Percentiles rank a stretch among this genome's conserved stretches.
These are phyloP conservation scores for Forbesichthys papilliferus DNA, from an alignment of 2,113 vertebrate genomes.

Conservation along the genomic window DNA sequence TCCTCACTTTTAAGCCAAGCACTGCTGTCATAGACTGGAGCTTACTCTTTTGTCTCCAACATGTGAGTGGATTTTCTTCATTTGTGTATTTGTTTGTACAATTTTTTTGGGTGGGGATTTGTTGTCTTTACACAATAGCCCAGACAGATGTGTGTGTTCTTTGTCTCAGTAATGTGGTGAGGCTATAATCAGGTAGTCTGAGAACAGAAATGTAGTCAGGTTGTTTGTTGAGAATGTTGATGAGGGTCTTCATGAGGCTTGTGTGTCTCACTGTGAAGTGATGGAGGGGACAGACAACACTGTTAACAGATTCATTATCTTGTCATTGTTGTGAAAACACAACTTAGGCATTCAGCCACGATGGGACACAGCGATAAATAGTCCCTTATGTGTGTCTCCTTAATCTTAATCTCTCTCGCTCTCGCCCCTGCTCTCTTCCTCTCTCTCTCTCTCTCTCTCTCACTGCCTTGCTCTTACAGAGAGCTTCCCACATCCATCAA, in stretches of 20 bases:
- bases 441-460: slow-evolving; percentile 38
- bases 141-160: background rate
- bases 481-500: slow-evolving; percentile 67
- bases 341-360: slow-evolving; percentile 41
- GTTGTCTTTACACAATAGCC: background rate
- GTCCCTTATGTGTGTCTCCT: slow-evolving; percentile 72
- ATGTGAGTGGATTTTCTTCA: slow-evolving; percentile 57
- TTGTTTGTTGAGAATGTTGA: slow-evolving; percentile 32
- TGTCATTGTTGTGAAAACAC: slow-evolving; percentile 53
- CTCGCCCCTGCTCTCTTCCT: slow-evolving; percentile 19
- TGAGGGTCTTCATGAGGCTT: slow-evolving; percentile 40
- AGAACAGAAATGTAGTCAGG: slow-evolving; percentile 47
- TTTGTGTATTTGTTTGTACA: slow-evolving; percentile 16
- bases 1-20: slow-evolving; percentile 28
- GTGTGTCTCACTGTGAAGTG: slow-evolving; percentile 22
- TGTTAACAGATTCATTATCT: slow-evolving; percentile 66
- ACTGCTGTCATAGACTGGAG: slow-evolving; percentile 39
- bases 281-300: slow-evolving; percentile 52
- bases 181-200: slow-evolving; percentile 44
- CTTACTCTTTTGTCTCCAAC: slow-evolving; percentile 46
- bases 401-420: slow-evolving; percentile 64
- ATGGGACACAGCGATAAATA: slow-evolving; percentile 63
- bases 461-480: slow-evolving; percentile 49
- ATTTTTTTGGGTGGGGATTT: background rate
- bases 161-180: slow-evolving; percentile 51